Percentiles rank a stretch among this genome's conserved stretches.
Evolutionary conservation across 2,113 vertebrate genomes (phyloP).

Genomic region (Erinaceus europaeus): DNA sequence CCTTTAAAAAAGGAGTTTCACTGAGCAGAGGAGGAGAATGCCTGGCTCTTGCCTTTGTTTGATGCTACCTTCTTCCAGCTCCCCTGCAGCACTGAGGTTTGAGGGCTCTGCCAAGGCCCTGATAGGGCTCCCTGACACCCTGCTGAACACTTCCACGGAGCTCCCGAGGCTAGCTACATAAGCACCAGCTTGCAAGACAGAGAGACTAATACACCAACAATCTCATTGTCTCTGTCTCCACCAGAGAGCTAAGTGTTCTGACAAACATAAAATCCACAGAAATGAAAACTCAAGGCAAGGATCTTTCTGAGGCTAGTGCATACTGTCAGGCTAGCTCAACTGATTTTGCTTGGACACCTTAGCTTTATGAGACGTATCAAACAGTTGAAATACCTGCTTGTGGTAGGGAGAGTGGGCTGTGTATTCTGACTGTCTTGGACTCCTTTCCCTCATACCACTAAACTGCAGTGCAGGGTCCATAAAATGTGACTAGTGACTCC

Average conservation of each 20-base stretch:
- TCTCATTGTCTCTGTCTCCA: neutral
- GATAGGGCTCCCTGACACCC: rapidly evolving
- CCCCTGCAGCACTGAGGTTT: neutral
- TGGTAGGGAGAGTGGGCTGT: neutral
- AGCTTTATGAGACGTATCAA: neutral
- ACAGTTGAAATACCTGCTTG: neutral
- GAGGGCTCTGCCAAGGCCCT: neutral
- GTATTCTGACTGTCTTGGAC: neutral
- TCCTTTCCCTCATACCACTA: neutral
- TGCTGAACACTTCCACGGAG: neutral
- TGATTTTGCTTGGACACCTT: neutral
- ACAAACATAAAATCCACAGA: neutral
- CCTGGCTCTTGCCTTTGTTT: neutral
- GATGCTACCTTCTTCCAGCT: neutral
- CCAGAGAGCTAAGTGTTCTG: neutral
- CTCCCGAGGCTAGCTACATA: neutral
- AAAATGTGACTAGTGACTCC: neutral
- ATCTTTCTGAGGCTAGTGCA: neutral
- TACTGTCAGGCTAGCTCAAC: neutral
- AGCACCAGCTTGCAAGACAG: neutral
- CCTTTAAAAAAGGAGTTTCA: neutral
- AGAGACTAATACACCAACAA: neutral
- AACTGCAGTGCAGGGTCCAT: neutral
- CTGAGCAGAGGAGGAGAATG: neutral
- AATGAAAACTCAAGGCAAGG: neutral